Evolutionary conservation across 1,140 invertebrate genomes (phyloP), one percentile per base, ranked within the genome.

Genomic region (Gonatopus flavifemur): DNA sequence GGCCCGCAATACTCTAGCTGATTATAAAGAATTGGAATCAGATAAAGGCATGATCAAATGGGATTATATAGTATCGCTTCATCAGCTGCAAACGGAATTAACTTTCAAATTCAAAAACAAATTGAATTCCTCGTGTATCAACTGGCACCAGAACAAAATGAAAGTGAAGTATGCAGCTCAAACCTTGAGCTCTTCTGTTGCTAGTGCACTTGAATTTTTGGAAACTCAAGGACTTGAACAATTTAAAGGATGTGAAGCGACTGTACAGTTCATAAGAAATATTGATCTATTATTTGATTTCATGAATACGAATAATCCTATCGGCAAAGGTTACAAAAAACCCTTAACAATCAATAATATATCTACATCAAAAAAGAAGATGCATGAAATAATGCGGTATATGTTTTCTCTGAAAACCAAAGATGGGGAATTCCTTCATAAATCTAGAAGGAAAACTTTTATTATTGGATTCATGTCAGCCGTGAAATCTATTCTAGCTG

Each of bases 301-400:
- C 24, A 21, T 41, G n/a, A 49, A 49, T 41, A 18, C 20, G 7
- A 16, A 19, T 13, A 35, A 40, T 49, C 37, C 37, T 32, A 41
- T 49, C 20, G 18, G 8, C 1, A 41, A 40, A 19, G 38, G 33
- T 8, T 49, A 41, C 32, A 42, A 49, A 21, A 19, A 30, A 8
- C 47, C 33, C 10, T 33, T 24, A 7, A 33, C 10, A 0, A 32
- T 22, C 7, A 19, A 22, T 20, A 32, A 25, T 30, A 28, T 28
- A 0, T 7, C 15, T 1, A 16, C 12, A 16, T 8, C 21, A 42
- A 16, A 28, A 16, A 16, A 30, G n/a, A 12, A 16, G 16, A 42
- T 33, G 6, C n/a, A n/a, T n/a, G n/a, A 33, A 15, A 33, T 9
- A n/a, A 33, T 15, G 6, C 6, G 13, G 5, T 33, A 33, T 33